phyloP scores from a whole-genome alignment of 2,113 vertebrate species.

The Oxyura jamaicensis region DNA sequence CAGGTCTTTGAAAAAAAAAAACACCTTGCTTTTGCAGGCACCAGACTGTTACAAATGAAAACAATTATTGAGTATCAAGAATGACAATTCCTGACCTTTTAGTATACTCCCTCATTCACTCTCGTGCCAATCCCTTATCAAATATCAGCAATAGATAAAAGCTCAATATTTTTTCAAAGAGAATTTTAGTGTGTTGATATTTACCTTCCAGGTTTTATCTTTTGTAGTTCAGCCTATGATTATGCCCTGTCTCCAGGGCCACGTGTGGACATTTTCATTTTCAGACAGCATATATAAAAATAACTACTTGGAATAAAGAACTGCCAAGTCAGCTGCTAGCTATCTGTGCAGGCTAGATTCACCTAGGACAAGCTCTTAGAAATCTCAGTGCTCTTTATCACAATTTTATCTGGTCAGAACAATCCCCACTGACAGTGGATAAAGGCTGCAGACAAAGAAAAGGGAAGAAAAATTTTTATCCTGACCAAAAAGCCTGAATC shows the following conservation, averaged over 20 bases:
- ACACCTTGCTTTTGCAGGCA: background rate
- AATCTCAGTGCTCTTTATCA: background rate
- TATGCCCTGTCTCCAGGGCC: background rate
- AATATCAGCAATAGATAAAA: background rate
- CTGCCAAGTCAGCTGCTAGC: background rate
- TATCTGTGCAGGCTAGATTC: background rate
- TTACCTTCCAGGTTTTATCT: background rate
- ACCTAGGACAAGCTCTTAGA: background rate
- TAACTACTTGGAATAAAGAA: background rate
- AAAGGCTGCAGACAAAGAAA: background rate
- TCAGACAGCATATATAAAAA: background rate
- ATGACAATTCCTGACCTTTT: background rate
- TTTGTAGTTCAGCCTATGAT: background rate
- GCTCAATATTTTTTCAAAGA: background rate
- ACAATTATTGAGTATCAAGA: background rate
- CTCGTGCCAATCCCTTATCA: background rate
- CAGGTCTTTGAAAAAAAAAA: background rate
- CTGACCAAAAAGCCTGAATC: background rate
- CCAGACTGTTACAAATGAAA: background rate
- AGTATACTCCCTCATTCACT: background rate
- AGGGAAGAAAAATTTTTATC: background rate
- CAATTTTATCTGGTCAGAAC: background rate
- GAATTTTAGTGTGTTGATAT: conserved; percentile 22
- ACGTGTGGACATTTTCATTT: background rate
- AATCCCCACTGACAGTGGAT: background rate